Evolutionary conservation across 2,888 invertebrate genomes (phyloP).

Genomic region (Globia sparganii): DNA sequence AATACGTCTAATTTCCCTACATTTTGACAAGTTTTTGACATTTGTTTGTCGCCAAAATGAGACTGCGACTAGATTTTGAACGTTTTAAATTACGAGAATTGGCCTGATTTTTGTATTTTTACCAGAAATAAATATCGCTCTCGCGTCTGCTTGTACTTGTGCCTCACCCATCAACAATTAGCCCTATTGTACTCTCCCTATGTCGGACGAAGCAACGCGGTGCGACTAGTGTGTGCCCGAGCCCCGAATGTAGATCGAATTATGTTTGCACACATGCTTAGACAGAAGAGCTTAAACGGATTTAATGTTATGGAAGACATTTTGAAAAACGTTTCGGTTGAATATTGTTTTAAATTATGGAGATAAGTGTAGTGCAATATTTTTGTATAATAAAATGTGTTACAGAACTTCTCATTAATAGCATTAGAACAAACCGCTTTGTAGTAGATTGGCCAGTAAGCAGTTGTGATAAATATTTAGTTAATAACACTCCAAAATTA

Average conservation of each 20-base stretch:
- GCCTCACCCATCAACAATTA: conserved; percentile 69
- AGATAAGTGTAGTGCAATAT: conserved; percentile 2
- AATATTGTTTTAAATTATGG: conserved; percentile 38
- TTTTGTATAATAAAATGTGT: not conserved
- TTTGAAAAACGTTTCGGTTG: conserved; percentile 39
- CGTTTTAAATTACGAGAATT: too few species aligned
- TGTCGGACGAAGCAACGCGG: conserved; percentile 44
- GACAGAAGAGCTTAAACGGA: conserved; percentile 57
- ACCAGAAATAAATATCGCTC: conserved; percentile 10
- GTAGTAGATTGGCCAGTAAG: not conserved
- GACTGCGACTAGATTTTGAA: too few species aligned
- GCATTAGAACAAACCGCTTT: not conserved
- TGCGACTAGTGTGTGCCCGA: conserved; percentile 53
- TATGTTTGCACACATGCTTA: conserved; percentile 85
- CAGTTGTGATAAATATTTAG: not conserved
- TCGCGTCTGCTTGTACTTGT: conserved; percentile 63
- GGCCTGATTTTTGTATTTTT: not conserved
- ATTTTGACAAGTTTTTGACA: too few species aligned
- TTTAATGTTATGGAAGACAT: conserved; percentile 66
- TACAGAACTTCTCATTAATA: not conserved
- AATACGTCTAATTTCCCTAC: too few species aligned
- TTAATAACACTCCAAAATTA: not conserved
- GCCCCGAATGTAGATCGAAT: conserved; percentile 80
- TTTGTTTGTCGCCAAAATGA: too few species aligned
- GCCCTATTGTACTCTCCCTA: conserved; percentile 81